Evolutionary conservation across 2,888 invertebrate genomes (phyloP).

Genomic region (Agonopterix heracliana): DNA sequence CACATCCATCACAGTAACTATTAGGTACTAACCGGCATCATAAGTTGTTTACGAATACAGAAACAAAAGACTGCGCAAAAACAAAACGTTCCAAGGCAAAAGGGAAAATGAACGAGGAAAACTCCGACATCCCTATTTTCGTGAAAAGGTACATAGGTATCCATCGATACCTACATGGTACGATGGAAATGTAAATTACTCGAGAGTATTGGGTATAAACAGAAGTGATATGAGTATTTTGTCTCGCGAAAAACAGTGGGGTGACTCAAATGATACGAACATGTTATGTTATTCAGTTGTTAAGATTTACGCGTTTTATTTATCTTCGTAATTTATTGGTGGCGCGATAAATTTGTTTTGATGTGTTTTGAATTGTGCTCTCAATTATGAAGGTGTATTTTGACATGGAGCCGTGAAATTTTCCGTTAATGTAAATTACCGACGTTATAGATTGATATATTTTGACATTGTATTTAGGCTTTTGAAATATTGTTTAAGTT

Average conservation of each 20-base stretch:
- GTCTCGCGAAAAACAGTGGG: background rate
- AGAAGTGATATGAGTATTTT: slow-evolving; percentile 28
- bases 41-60: background rate
- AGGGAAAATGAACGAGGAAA: slow-evolving; percentile 1
- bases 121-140: background rate
- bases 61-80: slow-evolving; percentile 9
- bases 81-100: slow-evolving; percentile 1
- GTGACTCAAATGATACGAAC: background rate
- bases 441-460: too few species aligned
- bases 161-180: slow-evolving; percentile 7
- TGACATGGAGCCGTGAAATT: too few species aligned
- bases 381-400: too few species aligned
- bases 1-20: too few species aligned
- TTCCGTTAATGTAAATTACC: too few species aligned
- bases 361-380: too few species aligned
- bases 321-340: too few species aligned
- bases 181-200: slow-evolving; percentile 29
- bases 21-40: too few species aligned
- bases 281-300: background rate
- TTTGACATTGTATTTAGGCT: too few species aligned
- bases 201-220: slow-evolving; percentile 23
- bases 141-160: slow-evolving; percentile 1
- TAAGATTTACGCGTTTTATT: too few species aligned
- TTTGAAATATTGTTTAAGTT: too few species aligned
- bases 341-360: too few species aligned